Conservation (phyloP, 2,797 vertebrate species). For the Microctenopoma stevenorrisi region DNA sequence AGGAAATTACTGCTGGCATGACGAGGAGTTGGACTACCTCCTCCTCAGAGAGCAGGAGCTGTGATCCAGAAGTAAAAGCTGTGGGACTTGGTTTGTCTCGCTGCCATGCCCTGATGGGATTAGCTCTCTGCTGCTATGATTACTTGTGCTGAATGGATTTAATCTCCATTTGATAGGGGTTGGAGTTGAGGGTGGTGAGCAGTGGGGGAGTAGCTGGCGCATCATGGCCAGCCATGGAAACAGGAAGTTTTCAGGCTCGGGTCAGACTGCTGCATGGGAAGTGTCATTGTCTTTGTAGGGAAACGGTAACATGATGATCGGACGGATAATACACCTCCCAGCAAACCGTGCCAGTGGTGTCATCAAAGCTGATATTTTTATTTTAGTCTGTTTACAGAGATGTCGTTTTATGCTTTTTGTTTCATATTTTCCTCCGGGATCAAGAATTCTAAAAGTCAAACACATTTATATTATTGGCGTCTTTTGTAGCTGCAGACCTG, state of each 20-base stretch:
- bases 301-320: neutral
- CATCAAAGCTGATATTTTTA: no score
- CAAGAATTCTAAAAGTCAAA: no score
- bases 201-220: neutral
- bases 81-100: conserved; percentile 18
- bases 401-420: no score
- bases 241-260: conserved; percentile 40
- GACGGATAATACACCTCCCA: neutral
- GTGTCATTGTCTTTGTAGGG: conserved; percentile 14
- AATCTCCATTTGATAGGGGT: conserved; percentile 62
- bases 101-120: conserved; percentile 61
- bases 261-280: conserved; percentile 10
- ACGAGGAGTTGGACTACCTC: conserved; percentile 85
- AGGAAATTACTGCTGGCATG: conserved; percentile 7
- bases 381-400: no score
- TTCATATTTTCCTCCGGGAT: no score
- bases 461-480: no score
- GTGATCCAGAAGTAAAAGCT: conserved; percentile 37
- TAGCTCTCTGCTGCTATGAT: conserved; percentile 63
- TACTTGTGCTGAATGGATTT: conserved; percentile 65
- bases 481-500: no score
- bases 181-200: conserved; percentile 24
- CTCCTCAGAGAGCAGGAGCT: conserved; percentile 85
- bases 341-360: neutral
- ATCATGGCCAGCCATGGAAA: conserved; percentile 31